Evolutionary conservation across 2,888 invertebrate genomes (phyloP), one percentile per base, ranked within the genome.

Genomic region (Cephus spinipes): DNA sequence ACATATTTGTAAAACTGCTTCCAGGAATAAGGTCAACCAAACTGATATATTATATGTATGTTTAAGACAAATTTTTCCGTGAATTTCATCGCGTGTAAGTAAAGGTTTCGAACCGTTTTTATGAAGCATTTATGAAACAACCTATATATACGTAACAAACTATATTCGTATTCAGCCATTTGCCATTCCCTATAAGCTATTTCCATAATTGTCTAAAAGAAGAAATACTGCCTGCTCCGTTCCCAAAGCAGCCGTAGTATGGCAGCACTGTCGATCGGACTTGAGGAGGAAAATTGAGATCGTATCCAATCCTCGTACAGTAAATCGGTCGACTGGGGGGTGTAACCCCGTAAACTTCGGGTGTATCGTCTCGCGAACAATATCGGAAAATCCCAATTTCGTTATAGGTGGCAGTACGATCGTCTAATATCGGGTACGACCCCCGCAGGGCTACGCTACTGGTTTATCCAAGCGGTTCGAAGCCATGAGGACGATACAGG

Each of bases 321-420:
- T 71, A 71, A 71, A 71, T 33, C 71, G 71, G 31, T 71, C 71
- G 71, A 71, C 71, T 11, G 31, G 32, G 32, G 71, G 32, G 31
- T 33, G 71, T 71, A 31, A 71, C 78, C 69, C 80, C 77, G 80
- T 83, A 81, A 85, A 85, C 81, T 83, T 86, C 80, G 83, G 83
- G 79, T 83, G 74, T 81, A 76, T 73, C 77, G 76, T 75, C 71
- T 73, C 74, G 76, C 78, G 80, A 82, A 84, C 81, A 81, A 83
- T 84, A 81, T 83, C 80, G 77, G 78, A 79, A 83, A 83, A 81
- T 81, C 77, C 81, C 74, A 78, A 77, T 83, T 84, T 83, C 80
- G 79, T 80, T 74, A 69, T 79, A 74, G 31, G 34, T 76, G 77
- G 55, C 76, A 79, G 79, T 80, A 77, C 78, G 71, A 71, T 23